phyloP scores from a whole-genome alignment of 2,113 vertebrate species.

The Lepidothrix coronata region DNA sequence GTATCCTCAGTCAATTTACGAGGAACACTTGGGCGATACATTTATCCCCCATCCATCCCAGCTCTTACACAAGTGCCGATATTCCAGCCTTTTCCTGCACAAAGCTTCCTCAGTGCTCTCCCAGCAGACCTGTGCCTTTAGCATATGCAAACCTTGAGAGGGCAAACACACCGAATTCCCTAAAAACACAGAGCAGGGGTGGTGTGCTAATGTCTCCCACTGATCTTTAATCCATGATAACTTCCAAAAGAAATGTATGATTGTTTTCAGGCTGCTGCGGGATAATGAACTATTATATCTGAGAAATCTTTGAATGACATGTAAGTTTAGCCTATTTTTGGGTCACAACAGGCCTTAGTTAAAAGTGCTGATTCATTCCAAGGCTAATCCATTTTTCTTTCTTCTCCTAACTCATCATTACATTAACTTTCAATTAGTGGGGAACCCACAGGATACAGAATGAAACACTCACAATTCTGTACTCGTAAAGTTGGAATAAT shows the following conservation, averaged over 20 bases:
- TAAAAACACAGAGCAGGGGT: neutral
- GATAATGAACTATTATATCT: neutral
- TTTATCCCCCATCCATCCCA: neutral
- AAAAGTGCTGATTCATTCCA: neutral
- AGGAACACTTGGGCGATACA: neutral
- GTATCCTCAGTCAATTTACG: neutral
- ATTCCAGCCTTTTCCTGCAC: neutral
- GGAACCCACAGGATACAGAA: neutral
- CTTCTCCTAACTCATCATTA: neutral
- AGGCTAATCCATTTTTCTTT: neutral
- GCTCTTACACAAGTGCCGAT: neutral
- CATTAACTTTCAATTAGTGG: neutral
- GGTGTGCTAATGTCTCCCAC: neutral
- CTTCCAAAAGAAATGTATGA: neutral
- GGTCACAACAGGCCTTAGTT: neutral
- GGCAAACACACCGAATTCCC: neutral
- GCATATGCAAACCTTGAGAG: neutral
- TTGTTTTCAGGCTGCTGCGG: neutral
- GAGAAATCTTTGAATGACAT: neutral
- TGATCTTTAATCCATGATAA: neutral
- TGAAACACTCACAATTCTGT: neutral
- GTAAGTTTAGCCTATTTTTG: neutral
- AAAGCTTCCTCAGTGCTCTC: neutral
- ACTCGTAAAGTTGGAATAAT: neutral
- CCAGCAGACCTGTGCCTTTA: accelerated